A percentile compares a stretch with the other conserved stretches of the same genome.
These are phyloP conservation scores for Dolichallabes microphthalmus DNA, from an alignment of 2,113 vertebrate species.

Conservation along the genomic window DNA sequence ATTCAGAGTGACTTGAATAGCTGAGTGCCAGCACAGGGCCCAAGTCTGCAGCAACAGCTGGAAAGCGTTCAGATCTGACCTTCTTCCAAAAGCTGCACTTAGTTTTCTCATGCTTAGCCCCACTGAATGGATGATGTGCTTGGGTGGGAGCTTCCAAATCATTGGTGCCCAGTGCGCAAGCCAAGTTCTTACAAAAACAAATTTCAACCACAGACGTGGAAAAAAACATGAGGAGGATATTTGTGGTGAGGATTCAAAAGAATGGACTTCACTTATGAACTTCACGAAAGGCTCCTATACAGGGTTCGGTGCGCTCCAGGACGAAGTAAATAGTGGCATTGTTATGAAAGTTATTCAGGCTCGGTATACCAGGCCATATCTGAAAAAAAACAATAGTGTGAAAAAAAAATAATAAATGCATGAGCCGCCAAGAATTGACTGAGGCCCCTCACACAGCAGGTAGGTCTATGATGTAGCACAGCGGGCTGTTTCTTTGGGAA, in stretches of 20 bases:
- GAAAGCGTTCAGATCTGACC: slow-evolving; percentile 54
- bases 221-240: slow-evolving; percentile 6
- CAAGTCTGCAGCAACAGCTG: slow-evolving; percentile 51
- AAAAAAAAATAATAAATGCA: slow-evolving; percentile 39
- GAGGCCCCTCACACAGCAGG: slow-evolving; percentile 47
- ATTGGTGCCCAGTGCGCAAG: not conserved
- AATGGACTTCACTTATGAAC: not conserved
- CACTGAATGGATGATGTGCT: slow-evolving; percentile 19
- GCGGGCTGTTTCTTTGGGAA: slow-evolving; percentile 28
- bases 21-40: slow-evolving; percentile 59
- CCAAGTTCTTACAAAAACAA: slow-evolving; percentile 31
- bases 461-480: slow-evolving; percentile 29
- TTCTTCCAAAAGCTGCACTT: slow-evolving; percentile 25
- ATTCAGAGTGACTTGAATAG: slow-evolving; percentile 73
- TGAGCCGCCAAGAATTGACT: slow-evolving; percentile 25
- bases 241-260: slow-evolving; percentile 27
- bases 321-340: slow-evolving; percentile 35
- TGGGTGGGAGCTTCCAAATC: not conserved
- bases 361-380: slow-evolving; percentile 18
- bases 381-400: slow-evolving; percentile 52
- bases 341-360: slow-evolving; percentile 17
- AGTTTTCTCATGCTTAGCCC: slow-evolving; percentile 11
- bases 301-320: slow-evolving; percentile 6
- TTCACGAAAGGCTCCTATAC: not conserved
- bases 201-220: not conserved